Conservation (phyloP, 2,797 vertebrate genomes). For the Enteromius radiatus region DNA sequence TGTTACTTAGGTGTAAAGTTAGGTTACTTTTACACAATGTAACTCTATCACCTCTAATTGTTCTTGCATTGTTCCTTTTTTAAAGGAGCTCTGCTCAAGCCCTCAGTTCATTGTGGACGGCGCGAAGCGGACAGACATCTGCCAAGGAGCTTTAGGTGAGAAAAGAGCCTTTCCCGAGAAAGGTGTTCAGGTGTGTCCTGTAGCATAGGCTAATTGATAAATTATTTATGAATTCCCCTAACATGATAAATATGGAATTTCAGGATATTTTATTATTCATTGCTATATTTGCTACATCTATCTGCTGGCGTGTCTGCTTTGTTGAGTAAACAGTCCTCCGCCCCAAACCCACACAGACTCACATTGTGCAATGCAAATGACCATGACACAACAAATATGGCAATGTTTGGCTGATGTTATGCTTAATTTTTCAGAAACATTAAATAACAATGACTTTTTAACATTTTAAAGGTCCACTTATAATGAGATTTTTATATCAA, state of each 20-base stretch:
- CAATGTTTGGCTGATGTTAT: not conserved
- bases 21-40: not conserved
- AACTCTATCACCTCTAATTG: not conserved
- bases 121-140: slow-evolving; percentile 87
- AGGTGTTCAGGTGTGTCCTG: not conserved
- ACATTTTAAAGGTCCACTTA: too few relatives aligned
- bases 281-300: not conserved
- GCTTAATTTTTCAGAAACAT: not conserved
- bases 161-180: not conserved
- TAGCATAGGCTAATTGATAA: not conserved
- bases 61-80: slow-evolving; percentile 8
- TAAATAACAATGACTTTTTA: not conserved
- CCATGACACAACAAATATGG: not conserved
- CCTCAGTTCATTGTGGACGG: slow-evolving; percentile 84
- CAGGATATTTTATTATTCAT: not conserved
- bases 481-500: too few relatives aligned
- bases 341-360: slow-evolving; percentile 21
- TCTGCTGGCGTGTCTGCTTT: slow-evolving; percentile 8
- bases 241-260: not conserved
- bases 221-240: not conserved
- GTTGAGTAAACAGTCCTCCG: slow-evolving; percentile 13
- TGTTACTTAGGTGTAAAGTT: not conserved
- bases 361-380: not conserved
- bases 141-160: slow-evolving; percentile 89
- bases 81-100: slow-evolving; percentile 82